Evolutionary conservation across 2,888 invertebrate species (phyloP).

Genomic region (Scaptomyza caliginosa): DNA sequence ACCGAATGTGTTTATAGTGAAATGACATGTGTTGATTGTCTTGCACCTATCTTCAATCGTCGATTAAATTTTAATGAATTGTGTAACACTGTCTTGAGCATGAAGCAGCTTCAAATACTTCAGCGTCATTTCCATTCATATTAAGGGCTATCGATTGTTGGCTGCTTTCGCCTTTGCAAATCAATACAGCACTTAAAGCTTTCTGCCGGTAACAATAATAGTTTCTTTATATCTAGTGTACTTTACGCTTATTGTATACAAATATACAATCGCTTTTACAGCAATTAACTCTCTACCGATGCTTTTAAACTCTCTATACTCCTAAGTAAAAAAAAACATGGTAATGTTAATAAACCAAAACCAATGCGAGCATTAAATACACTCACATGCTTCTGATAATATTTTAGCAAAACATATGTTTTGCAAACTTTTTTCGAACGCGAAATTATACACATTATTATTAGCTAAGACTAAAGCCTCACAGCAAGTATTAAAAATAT

Average conservation of each 20-base stretch:
- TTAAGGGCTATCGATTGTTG: slow-evolving; percentile 29
- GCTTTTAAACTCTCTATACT: slow-evolving; percentile 77
- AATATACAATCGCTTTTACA: slow-evolving; percentile 63
- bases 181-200: slow-evolving; percentile 61
- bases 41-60: neutral
- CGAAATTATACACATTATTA: slow-evolving; percentile 67
- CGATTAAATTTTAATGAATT: neutral
- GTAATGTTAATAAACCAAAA: slow-evolving; percentile 38
- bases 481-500: slow-evolving; percentile 71
- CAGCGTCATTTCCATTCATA: neutral
- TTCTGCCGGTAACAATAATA: slow-evolving; percentile 80
- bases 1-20: neutral
- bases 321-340: slow-evolving; percentile 61
- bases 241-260: slow-evolving; percentile 49
- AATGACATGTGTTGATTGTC: neutral
- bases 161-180: slow-evolving; percentile 48
- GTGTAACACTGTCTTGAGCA: neutral
- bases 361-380: slow-evolving; percentile 18
- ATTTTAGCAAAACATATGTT: slow-evolving; percentile 53
- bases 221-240: slow-evolving; percentile 74
- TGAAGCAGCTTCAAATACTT: neutral
- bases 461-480: slow-evolving; percentile 75
- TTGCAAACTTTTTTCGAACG: slow-evolving; percentile 55
- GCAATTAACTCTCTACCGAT: slow-evolving; percentile 69
- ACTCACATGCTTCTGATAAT: slow-evolving; percentile 76